Evolutionary conservation across 2,797 vertebrate genomes (phyloP), one percentile per base, ranked within the genome.

Genomic region (Pangasius larnaudii): DNA sequence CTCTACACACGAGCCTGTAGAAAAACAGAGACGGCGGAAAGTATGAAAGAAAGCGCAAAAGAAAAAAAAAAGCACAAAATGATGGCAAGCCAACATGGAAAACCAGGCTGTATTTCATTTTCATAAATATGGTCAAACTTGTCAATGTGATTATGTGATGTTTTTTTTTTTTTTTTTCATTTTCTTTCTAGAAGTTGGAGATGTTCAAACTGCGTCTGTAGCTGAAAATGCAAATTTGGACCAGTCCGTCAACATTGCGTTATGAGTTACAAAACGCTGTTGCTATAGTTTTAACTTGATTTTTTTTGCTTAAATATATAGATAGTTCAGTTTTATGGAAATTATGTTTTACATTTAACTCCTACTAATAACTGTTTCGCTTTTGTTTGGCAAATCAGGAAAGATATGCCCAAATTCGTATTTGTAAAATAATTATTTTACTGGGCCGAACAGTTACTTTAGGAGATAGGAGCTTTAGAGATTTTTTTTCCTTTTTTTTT

Each of bases 221-320:
- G 82, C 42, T 46, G 71, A 88, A 88, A 59, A 87, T 87, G 80
- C 88, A 88, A 72, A 90, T 91, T 88, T 88, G 72, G 89, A 88
- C 81, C 89, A 81, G 79, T 82, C 58, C 46, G 6, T 82, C 58
- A n/a, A 2, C 58, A 36, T 59, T 13, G 9, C 30, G 0, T 56
- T 36, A 10, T 36, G 49, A 33, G 16, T 13, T 80, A 58, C 24
- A 58, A 14, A 56, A 81, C 27, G 56, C 56, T 7, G 59, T 75
- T 65, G 18, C 71, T 71, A 85, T 87, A 84, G 85, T 84, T 86
- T 80, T 67, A 80, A 69, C 72, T 46, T 81, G 9, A 53, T n/a
- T 14, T 81, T 14, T 82, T 81, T 77, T 71, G 42, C 61, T 33
- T 49, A 83, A 49, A 83, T 49, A 65, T 67, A 67, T 84, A 33